Evolutionary conservation across 2,797 vertebrate species (phyloP).

Genomic region (Ptychobarbus kaznakovi): DNA sequence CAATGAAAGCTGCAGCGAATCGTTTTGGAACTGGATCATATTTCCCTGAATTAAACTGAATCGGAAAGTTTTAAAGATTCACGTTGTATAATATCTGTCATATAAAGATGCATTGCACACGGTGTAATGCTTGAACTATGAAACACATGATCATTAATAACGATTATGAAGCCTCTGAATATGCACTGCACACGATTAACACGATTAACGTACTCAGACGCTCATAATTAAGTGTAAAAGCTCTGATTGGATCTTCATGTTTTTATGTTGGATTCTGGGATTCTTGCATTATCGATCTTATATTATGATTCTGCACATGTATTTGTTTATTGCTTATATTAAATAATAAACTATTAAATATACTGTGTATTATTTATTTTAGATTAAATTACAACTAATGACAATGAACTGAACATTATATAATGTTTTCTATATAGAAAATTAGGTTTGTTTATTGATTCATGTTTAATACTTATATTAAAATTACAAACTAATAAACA

Average conservation of each 20-base stretch:
- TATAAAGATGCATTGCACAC: background rate
- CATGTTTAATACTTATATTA: too few species aligned
- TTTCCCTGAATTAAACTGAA: background rate
- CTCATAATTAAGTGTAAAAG: background rate
- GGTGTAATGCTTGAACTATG: background rate
- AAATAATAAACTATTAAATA: background rate
- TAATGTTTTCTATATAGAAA: background rate
- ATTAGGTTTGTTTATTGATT: background rate
- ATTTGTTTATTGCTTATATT: background rate
- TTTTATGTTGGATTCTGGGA: background rate
- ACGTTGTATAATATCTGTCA: background rate
- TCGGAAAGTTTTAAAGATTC: background rate
- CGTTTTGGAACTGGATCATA: background rate
- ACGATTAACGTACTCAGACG: conserved; percentile 13
- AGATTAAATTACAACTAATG: background rate
- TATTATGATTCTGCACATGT: background rate
- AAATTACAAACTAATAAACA: too few species aligned
- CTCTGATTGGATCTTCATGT: background rate
- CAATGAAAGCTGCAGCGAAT: background rate
- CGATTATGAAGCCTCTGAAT: background rate
- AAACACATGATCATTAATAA: conserved; percentile 5
- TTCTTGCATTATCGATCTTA: background rate
- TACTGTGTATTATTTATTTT: background rate
- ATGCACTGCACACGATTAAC: background rate
- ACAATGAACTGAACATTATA: background rate